These are phyloP conservation scores for Poeciliopsis occidentalis DNA, from an alignment of 2,113 vertebrate genomes.

Conservation along the genomic window DNA sequence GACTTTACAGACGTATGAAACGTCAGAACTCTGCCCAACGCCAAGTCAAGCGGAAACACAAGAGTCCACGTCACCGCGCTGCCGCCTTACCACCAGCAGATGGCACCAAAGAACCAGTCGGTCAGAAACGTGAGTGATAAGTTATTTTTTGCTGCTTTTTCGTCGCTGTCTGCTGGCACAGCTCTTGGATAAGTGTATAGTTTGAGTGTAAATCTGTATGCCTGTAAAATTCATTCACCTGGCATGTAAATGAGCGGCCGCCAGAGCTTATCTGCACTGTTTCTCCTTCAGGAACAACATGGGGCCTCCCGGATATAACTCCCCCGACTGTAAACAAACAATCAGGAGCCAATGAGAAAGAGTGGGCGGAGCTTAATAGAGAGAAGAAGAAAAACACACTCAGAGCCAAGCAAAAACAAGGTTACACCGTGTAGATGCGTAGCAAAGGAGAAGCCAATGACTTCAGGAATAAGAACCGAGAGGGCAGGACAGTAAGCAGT, in stretches of 20 bases:
- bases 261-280: neutral
- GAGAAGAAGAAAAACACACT: neutral
- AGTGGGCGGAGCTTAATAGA: neutral
- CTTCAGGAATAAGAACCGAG: neutral
- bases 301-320: neutral
- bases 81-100: constrained; percentile 9
- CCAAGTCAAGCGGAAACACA: too few relatives aligned
- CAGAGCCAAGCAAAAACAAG: neutral
- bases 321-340: neutral
- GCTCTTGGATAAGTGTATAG: neutral
- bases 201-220: neutral
- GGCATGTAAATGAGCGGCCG: neutral
- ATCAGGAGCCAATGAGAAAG: constrained; percentile 45
- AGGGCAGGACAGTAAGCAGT: neutral
- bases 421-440: neutral
- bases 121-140: neutral
- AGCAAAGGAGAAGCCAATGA: constrained; percentile 4
- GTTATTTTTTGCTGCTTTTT: neutral
- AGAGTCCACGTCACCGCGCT: neutral
- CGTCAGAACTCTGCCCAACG: too few relatives aligned
- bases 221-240: neutral
- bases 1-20: neutral
- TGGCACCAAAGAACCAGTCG: constrained; percentile 32
- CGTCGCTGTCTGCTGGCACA: too few relatives aligned
- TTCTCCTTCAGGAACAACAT: neutral